Percentiles rank a stretch among this genome's conserved stretches.
Evolutionary conservation across 2,113 vertebrate genomes (phyloP).

Genomic region (Morone saxatilis): DNA sequence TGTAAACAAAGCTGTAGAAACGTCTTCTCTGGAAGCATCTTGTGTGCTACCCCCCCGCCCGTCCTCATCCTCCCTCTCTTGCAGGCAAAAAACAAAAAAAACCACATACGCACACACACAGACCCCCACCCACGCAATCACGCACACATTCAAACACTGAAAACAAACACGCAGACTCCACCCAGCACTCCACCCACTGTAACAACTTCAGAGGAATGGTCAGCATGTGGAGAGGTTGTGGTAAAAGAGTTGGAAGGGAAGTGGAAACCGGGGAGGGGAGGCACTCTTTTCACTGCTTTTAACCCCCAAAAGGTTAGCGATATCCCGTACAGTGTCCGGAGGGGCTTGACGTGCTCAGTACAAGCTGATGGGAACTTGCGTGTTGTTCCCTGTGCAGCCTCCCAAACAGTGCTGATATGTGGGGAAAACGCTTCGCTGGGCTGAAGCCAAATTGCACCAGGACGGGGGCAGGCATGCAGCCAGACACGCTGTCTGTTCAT

Average conservation of each 20-base stretch:
- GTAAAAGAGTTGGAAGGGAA: conserved; percentile 59
- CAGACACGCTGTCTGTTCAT: conserved; percentile 40
- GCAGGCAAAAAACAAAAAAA: conserved; percentile 28
- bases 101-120: conserved; percentile 30
- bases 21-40: conserved; percentile 28
- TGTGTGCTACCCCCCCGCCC: neutral
- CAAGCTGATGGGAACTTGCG: conserved; percentile 50
- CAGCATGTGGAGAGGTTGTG: conserved; percentile 74
- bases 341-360: conserved; percentile 29
- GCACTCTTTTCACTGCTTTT: conserved; percentile 19
- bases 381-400: conserved; percentile 33
- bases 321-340: conserved; percentile 34
- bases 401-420: conserved; percentile 24
- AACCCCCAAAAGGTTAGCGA: conserved; percentile 51
- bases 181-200: conserved; percentile 72
- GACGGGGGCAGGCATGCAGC: conserved; percentile 5
- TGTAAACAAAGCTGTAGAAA: conserved; percentile 50
- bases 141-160: conserved; percentile 65
- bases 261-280: conserved; percentile 28
- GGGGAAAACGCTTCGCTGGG: conserved; percentile 52
- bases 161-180: conserved; percentile 77
- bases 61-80: conserved; percentile 15
- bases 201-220: conserved; percentile 79
- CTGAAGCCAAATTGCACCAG: conserved; percentile 43
- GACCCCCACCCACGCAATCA: conserved; percentile 64